These are phyloP conservation scores for Bunonema sp. DNA, from an alignment of 2,888 invertebrate species.

Conservation along the genomic window DNA sequence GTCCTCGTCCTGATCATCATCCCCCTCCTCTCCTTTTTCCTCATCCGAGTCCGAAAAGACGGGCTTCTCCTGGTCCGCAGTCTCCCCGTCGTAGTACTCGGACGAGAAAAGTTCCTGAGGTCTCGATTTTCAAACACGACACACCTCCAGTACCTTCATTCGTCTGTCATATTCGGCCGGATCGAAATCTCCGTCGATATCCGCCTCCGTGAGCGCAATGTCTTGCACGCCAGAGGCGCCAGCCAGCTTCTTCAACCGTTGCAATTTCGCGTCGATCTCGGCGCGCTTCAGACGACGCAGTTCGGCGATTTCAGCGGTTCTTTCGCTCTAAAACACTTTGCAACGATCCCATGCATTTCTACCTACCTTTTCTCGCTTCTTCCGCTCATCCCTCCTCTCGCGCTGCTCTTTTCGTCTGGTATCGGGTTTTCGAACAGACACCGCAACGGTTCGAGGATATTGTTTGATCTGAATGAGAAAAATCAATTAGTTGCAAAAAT, in stretches of 20 bases:
- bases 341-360: no score
- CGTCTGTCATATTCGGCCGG: conserved; percentile 34
- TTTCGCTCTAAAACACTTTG: no score
- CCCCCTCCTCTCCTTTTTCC: conserved; percentile 7
- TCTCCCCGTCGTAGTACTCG: conserved; percentile 64
- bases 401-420: conserved; percentile 56
- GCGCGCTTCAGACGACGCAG: conserved; percentile 58
- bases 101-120: conserved; percentile 64
- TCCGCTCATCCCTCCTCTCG: conserved; percentile 47
- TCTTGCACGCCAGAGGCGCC: no score
- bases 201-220: conserved; percentile 61
- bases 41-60: conserved; percentile 52
- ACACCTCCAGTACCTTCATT: conserved; percentile 19
- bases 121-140: neutral
- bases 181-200: conserved; percentile 57
- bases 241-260: conserved; percentile 69
- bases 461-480: conserved; percentile 58
- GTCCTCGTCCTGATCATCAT: conserved; percentile 4
- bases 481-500: neutral
- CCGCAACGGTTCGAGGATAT: conserved; percentile 73
- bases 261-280: conserved; percentile 76
- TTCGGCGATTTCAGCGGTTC: conserved; percentile 70
- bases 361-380: conserved; percentile 58
- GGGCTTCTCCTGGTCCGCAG: conserved; percentile 58
- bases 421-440: conserved; percentile 58